phyloP scores from a whole-genome alignment of 2,113 vertebrate species.

The Plecturocebus donacophilus region DNA sequence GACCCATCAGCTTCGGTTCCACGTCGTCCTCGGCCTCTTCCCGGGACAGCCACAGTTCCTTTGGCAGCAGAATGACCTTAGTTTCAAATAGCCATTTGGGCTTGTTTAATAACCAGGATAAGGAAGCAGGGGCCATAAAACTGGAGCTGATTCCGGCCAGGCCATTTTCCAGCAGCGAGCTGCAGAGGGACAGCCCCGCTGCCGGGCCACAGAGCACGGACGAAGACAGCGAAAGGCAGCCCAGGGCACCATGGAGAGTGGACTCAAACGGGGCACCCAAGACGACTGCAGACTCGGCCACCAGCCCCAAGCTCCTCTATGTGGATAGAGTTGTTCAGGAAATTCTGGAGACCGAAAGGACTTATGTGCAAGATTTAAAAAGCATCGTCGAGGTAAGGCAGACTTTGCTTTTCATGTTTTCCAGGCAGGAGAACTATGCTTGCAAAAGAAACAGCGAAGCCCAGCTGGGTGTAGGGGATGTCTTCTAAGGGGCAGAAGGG shows the following conservation, averaged over 20 bases:
- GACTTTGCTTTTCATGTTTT: not conserved
- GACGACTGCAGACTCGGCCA: constrained; percentile 77
- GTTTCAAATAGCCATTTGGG: constrained; percentile 90
- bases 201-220: constrained; percentile 71
- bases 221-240: constrained; percentile 70
- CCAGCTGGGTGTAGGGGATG: not conserved
- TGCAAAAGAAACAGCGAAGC: not conserved
- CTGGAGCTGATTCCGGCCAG: constrained; percentile 93
- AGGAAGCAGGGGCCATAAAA: constrained; percentile 93
- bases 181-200: constrained; percentile 43
- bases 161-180: constrained; percentile 87
- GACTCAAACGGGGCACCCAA: constrained; percentile 82
- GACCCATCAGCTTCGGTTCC: constrained; percentile 97
- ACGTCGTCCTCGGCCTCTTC: constrained; percentile 98
- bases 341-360: constrained; percentile 96
- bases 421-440: not conserved
- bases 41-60: constrained; percentile 96
- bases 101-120: constrained; percentile 88
- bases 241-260: constrained; percentile 68
- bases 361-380: constrained; percentile 95
- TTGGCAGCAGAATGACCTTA: constrained; percentile 93
- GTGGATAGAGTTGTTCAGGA: constrained; percentile 98
- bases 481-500: not conserved
- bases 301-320: constrained; percentile 92
- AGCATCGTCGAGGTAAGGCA: constrained; percentile 96